Conservation (phyloP, 2,797 vertebrate genomes). For the Furcifer pardalis region DNA sequence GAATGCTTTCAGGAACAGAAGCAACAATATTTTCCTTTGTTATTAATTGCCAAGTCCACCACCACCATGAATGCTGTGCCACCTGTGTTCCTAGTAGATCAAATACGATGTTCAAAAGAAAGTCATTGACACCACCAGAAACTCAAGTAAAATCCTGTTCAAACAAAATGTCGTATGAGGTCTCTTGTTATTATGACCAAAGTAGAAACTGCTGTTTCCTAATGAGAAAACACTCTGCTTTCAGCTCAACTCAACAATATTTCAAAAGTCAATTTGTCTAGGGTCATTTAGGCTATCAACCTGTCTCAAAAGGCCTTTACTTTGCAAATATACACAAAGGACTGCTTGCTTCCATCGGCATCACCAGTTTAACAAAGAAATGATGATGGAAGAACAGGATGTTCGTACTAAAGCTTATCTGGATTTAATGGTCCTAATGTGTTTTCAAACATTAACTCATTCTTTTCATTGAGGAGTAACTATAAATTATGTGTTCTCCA, state of each 20-base stretch:
- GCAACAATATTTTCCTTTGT: not conserved
- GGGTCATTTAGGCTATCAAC: conserved; percentile 13
- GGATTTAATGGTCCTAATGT: not conserved
- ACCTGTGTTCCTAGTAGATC: not conserved
- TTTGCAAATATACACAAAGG: conserved; percentile 26
- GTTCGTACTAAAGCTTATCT: conserved; percentile 6
- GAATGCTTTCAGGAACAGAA: not conserved
- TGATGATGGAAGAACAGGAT: conserved; percentile 11
- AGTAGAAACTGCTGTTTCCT: not conserved
- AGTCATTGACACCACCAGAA: not conserved
- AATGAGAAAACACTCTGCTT: conserved; percentile 14
- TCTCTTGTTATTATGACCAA: not conserved
- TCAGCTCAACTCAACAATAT: conserved; percentile 20
- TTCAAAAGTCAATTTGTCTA: conserved; percentile 23
- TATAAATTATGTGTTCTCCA: not conserved
- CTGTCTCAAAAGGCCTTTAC: conserved; percentile 1
- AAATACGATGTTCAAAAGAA: not conserved
- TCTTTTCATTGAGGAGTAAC: not conserved
- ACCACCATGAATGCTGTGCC: not conserved
- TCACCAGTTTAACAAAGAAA: conserved; percentile 8
- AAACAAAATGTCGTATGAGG: not conserved
- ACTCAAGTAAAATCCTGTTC: not conserved
- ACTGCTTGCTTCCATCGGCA: conserved; percentile 17
- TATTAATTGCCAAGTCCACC: not conserved
- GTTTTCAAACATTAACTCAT: conserved; percentile 16